Percentiles rank a stretch among this genome's conserved stretches.
Conservation (phyloP, 2,113 vertebrate species). For the Notarius quadriscutis region DNA sequence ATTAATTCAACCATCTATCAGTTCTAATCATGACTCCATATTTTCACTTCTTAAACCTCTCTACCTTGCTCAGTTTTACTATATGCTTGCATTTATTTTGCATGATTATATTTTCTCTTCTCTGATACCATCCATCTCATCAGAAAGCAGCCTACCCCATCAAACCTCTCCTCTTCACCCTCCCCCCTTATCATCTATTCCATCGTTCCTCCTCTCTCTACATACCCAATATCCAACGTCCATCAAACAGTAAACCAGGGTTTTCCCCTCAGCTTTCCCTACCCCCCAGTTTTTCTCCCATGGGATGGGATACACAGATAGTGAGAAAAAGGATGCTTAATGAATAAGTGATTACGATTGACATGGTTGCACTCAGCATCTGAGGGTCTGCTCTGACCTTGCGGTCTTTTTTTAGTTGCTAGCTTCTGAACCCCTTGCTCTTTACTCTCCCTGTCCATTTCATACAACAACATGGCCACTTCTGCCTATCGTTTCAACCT, state of each 20-base stretch:
- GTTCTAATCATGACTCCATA: neutral
- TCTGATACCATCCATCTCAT: constrained; percentile 49
- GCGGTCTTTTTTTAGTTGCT: constrained; percentile 28
- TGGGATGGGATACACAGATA: constrained; percentile 57
- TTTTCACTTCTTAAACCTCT: neutral
- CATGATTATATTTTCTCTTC: constrained; percentile 53
- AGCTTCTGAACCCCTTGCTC: neutral
- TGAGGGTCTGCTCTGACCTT: constrained; percentile 36
- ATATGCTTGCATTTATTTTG: constrained; percentile 8
- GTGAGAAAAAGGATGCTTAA: constrained; percentile 64
- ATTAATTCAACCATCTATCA: neutral
- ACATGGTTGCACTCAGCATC: constrained; percentile 53
- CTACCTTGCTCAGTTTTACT: neutral
- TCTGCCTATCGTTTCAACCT: neutral
- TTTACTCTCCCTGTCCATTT: neutral
- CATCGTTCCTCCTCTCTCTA: constrained; percentile 3
- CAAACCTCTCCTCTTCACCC: constrained; percentile 41
- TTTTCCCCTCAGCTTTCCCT: constrained; percentile 16
- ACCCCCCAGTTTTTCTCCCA: constrained; percentile 30
- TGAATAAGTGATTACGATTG: constrained; percentile 79
- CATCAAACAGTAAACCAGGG: constrained; percentile 37
- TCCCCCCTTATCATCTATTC: constrained; percentile 29
- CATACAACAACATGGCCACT: neutral
- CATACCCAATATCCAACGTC: constrained; percentile 40
- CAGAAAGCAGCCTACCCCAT: constrained; percentile 13